Evolutionary conservation across 2,797 vertebrate genomes (phyloP).

Genomic region (Lepidocolaptes lacrymiger): DNA sequence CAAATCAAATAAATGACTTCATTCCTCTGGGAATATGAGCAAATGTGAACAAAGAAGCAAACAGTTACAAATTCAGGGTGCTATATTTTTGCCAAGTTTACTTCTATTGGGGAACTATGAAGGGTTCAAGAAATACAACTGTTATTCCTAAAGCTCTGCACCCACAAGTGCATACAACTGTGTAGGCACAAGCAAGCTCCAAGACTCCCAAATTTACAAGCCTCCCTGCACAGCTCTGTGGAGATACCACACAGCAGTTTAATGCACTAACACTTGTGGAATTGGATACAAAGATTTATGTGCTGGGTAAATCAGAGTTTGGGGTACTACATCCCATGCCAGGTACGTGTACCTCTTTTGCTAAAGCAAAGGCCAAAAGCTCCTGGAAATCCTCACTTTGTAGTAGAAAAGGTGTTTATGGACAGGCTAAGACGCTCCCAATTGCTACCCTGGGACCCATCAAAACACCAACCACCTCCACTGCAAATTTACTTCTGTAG

Average conservation of each 20-base stretch:
- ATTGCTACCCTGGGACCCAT: not conserved
- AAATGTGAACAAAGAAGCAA: slow-evolving; percentile 40
- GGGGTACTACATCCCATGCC: not conserved
- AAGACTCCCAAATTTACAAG: not conserved
- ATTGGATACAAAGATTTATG: accelerated
- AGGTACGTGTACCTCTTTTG: not conserved
- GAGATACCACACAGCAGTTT: not conserved
- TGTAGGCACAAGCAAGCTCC: not conserved
- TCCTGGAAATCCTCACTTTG: not conserved
- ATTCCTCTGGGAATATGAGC: slow-evolving; percentile 30
- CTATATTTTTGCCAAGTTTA: slow-evolving; percentile 21
- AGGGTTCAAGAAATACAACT: not conserved
- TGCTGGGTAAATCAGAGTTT: not conserved
- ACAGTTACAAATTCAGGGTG: slow-evolving; percentile 17
- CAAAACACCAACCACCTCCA: not conserved
- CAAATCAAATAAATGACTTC: slow-evolving; percentile 52
- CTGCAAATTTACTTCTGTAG: not conserved
- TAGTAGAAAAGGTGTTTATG: not conserved
- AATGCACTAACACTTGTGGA: not conserved
- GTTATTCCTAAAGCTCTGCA: not conserved
- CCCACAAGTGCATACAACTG: accelerated
- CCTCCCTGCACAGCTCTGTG: not conserved
- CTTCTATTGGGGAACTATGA: not conserved
- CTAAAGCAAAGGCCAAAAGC: not conserved
- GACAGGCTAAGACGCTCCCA: not conserved